A percentile compares a stretch with the other conserved stretches of the same genome.
Conservation (phyloP, 2,888 invertebrate genomes). For the Tipula vernalis region DNA sequence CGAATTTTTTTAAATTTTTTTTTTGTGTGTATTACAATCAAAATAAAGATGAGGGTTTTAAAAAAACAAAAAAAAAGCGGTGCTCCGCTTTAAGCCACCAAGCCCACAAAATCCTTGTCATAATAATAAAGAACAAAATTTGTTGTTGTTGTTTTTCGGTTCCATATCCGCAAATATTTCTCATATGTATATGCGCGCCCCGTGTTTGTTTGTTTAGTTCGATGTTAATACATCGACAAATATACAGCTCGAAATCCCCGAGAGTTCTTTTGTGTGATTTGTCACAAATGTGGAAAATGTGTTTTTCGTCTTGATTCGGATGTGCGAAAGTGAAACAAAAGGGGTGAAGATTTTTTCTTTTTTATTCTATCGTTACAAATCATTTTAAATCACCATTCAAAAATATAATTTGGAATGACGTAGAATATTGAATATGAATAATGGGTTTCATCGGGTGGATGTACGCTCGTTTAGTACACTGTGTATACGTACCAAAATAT, state of each 20-base stretch:
- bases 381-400: background rate
- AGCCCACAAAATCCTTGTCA: slow-evolving; percentile 10
- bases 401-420: background rate
- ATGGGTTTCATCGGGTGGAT: background rate
- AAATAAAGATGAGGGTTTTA: background rate
- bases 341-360: background rate
- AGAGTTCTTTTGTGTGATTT: background rate
- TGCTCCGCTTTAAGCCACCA: background rate
- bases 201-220: background rate
- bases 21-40: background rate
- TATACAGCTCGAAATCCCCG: background rate
- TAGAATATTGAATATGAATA: background rate
- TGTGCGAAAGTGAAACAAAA: background rate
- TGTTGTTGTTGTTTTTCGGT: background rate
- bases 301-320: background rate
- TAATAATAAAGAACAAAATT: background rate
- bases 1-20: background rate
- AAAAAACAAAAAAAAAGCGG: background rate
- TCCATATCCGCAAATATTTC: background rate
- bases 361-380: background rate
- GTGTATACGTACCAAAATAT: background rate
- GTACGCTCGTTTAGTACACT: background rate
- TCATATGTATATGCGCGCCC: background rate
- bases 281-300: background rate
- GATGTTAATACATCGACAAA: background rate